Evolutionary conservation across 2,888 invertebrate genomes (phyloP).

Genomic region (Parapristionchus giblindavisi): DNA sequence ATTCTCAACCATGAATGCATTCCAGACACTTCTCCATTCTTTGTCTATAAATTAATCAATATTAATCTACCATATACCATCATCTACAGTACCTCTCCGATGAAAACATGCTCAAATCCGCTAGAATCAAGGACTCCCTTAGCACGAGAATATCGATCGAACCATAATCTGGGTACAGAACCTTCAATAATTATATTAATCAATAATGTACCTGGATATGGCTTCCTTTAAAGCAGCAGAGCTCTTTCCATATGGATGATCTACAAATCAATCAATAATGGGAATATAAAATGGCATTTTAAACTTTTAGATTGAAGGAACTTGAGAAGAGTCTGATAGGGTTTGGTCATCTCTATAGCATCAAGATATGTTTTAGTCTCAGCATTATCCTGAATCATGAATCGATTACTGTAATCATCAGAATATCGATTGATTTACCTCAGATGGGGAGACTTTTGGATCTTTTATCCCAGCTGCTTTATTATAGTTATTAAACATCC

Average conservation of each 20-base stretch:
- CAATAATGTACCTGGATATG: conserved; percentile 5
- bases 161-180: conserved; percentile 70
- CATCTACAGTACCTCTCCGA: conserved; percentile 78
- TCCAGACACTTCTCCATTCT: conserved; percentile 78
- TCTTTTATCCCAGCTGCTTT: conserved; percentile 72
- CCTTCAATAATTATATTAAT: neutral
- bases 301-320: conserved; percentile 72
- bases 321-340: conserved; percentile 80
- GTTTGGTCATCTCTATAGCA: conserved; percentile 80
- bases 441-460: conserved; percentile 36
- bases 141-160: conserved; percentile 81
- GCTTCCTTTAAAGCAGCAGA: neutral
- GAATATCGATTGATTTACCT: neutral
- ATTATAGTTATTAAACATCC: conserved; percentile 86
- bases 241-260: conserved; percentile 45
- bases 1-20: conserved; percentile 91
- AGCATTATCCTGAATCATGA: conserved; percentile 76
- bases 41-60: conserved; percentile 67
- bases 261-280: conserved; percentile 28
- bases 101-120: conserved; percentile 90
- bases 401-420: neutral
- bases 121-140: conserved; percentile 81
- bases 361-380: conserved; percentile 85
- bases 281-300: conserved; percentile 60
- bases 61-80: neutral